These are phyloP conservation scores for Nematopogon swammerdamellus DNA, from an alignment of 2,888 invertebrate genomes.

Conservation along the genomic window DNA sequence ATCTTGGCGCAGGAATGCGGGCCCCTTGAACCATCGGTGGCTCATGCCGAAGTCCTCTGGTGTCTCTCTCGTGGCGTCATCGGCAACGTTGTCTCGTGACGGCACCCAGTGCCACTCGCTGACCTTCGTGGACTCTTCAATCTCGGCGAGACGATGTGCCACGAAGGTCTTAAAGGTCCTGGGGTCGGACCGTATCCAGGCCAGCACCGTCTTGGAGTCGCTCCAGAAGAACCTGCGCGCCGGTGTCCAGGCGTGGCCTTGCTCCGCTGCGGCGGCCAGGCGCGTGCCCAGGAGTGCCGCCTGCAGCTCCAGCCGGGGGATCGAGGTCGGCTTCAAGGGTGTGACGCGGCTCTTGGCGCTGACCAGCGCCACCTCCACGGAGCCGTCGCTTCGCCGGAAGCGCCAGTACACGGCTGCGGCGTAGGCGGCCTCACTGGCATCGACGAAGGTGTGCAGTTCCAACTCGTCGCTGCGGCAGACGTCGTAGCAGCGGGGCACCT, in stretches of 20 bases:
- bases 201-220: slow-evolving; percentile 12
- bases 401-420: slow-evolving; percentile 14
- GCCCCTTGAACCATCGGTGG: slow-evolving; percentile 7
- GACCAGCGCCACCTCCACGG: slow-evolving; percentile 11
- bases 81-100: slow-evolving; percentile 6
- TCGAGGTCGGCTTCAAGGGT: slow-evolving; percentile 7
- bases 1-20: slow-evolving; percentile 6
- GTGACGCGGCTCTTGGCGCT: slow-evolving; percentile 9
- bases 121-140: slow-evolving; percentile 8
- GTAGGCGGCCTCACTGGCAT: slow-evolving; percentile 14
- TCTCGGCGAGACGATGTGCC: slow-evolving; percentile 12
- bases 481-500: slow-evolving; percentile 6
- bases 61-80: slow-evolving; percentile 7
- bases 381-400: slow-evolving; percentile 5
- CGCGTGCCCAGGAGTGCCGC: slow-evolving; percentile 8
- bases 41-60: background rate
- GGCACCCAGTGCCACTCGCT: slow-evolving; percentile 9
- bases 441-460: slow-evolving; percentile 13
- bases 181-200: slow-evolving; percentile 11
- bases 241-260: too few species aligned
- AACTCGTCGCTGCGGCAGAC: slow-evolving; percentile 7
- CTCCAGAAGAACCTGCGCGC: slow-evolving; percentile 8
- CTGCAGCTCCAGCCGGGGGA: slow-evolving; percentile 11
- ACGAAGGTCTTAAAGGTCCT: slow-evolving; percentile 8
- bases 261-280: background rate